Conservation (phyloP, 1,140 invertebrate species). For the Phenacoccus solenopsis region DNA sequence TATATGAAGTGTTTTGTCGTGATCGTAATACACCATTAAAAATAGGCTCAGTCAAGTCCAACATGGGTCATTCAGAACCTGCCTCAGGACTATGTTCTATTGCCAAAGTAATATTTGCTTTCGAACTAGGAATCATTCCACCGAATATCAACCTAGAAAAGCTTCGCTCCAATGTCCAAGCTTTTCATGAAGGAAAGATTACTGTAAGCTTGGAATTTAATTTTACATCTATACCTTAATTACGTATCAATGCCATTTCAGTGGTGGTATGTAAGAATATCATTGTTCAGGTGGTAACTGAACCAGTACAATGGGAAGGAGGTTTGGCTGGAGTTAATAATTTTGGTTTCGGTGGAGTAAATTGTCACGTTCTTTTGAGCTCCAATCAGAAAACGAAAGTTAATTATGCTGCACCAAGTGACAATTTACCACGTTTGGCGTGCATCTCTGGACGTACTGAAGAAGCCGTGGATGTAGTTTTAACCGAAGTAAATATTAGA, state of each 20-base stretch:
- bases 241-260: too few species aligned
- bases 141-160: constrained; percentile 57
- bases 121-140: constrained; percentile 52
- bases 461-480: neutral
- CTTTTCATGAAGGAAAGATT: constrained; percentile 48
- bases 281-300: constrained; percentile 38
- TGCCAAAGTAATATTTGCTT: constrained; percentile 58
- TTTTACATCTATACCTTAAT: neutral
- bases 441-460: constrained; percentile 23
- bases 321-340: constrained; percentile 49
- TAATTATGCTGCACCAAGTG: constrained; percentile 1
- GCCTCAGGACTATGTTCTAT: constrained; percentile 75
- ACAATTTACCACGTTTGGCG: constrained; percentile 25
- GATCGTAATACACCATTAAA: constrained; percentile 51
- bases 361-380: constrained; percentile 46
- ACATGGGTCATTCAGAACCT: constrained; percentile 85
- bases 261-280: too few species aligned
- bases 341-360: constrained; percentile 54
- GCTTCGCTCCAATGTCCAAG: constrained; percentile 52
- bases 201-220: constrained; percentile 29
- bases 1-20: constrained; percentile 68
- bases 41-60: constrained; percentile 86
- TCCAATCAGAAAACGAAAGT: constrained; percentile 29
- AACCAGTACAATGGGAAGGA: constrained; percentile 42
- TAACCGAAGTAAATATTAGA: neutral